Evolutionary conservation across 2,113 vertebrate genomes (phyloP).

Genomic region (Pelodiscus sinensis): DNA sequence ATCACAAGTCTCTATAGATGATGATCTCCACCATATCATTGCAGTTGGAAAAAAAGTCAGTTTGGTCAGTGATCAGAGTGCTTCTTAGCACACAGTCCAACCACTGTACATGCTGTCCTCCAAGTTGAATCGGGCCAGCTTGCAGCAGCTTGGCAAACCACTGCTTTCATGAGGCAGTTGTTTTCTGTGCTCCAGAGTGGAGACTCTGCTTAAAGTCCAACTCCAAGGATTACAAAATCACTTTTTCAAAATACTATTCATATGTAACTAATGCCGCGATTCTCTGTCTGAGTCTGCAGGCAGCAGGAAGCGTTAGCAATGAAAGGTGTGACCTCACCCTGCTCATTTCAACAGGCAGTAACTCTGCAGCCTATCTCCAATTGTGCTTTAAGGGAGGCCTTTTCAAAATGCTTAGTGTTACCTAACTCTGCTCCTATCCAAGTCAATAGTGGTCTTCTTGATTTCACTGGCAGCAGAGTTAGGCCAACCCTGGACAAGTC

Average conservation of each 20-base stretch:
- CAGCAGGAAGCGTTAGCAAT: not conserved
- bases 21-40: not conserved
- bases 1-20: not conserved
- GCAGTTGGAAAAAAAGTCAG: not conserved
- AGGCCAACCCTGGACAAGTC: not conserved
- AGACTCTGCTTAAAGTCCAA: not conserved
- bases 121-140: not conserved
- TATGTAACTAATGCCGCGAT: not conserved
- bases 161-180: not conserved
- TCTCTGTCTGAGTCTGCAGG: not conserved
- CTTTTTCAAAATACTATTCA: not conserved
- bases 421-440: not conserved
- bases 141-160: not conserved
- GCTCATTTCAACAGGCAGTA: not conserved
- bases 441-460: not conserved
- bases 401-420: not conserved
- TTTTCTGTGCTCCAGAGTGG: not conserved
- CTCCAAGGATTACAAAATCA: not conserved
- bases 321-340: not conserved
- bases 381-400: not conserved
- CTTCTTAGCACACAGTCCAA: not conserved
- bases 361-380: not conserved
- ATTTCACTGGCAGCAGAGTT: not conserved
- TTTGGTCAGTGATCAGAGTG: not conserved
- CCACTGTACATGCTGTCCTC: not conserved